Percentiles rank a stretch among this genome's conserved stretches.
Conservation (phyloP, 2,797 vertebrate species). For the Emydoidea blandingii region DNA sequence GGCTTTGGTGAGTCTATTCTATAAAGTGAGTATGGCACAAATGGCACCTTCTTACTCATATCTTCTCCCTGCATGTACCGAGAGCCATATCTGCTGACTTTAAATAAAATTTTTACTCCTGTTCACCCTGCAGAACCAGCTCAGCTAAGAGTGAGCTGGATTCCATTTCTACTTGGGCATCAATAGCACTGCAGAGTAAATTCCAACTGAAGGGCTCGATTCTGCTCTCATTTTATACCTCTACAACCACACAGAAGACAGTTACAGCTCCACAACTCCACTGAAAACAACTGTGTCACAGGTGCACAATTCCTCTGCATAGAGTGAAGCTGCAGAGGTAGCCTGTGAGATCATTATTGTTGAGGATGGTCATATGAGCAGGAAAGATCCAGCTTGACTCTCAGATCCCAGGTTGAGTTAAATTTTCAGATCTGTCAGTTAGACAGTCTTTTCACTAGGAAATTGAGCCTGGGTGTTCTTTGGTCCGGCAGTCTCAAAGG, state of each 20-base stretch:
- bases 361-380: background rate
- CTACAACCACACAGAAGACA: background rate
- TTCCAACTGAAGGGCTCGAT: background rate
- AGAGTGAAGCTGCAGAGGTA: background rate
- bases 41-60: background rate
- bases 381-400: background rate
- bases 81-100: background rate
- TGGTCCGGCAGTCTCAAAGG: background rate
- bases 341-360: background rate
- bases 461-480: background rate
- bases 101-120: background rate
- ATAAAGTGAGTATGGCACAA: background rate
- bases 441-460: background rate
- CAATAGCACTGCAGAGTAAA: fast-evolving
- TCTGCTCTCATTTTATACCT: background rate
- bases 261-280: background rate
- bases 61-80: too few species aligned
- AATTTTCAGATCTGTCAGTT: background rate
- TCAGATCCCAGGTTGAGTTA: background rate
- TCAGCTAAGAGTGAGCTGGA: background rate
- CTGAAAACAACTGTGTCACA: background rate
- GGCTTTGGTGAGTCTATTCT: background rate
- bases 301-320: background rate
- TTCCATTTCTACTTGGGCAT: background rate
- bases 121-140: fast-evolving